These are phyloP conservation scores for Vollenhovia emeryi DNA, from an alignment of 1,140 invertebrate genomes.

Conservation along the genomic window DNA sequence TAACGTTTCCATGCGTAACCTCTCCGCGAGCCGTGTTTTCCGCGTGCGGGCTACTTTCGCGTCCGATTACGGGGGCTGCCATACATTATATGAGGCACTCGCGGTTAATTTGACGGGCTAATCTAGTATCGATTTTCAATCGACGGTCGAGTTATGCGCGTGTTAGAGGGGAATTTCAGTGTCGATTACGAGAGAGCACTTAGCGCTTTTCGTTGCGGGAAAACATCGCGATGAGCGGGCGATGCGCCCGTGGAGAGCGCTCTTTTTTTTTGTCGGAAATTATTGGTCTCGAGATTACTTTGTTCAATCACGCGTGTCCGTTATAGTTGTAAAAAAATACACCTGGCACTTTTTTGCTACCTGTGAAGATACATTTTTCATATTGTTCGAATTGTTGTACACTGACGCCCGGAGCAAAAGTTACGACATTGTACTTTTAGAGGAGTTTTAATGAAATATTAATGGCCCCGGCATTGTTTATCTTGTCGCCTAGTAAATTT, in stretches of 20 bases:
- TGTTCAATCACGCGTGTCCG: neutral
- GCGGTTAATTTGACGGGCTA: conserved; percentile 49
- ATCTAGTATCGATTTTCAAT: conserved; percentile 52
- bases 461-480: conserved; percentile 23
- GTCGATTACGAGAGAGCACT: neutral
- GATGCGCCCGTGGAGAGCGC: neutral
- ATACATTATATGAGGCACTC: conserved; percentile 19
- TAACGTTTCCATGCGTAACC: conserved; percentile 17
- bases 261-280: neutral
- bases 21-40: conserved; percentile 18
- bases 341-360: neutral
- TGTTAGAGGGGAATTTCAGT: conserved; percentile 20
- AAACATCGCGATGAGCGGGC: neutral
- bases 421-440: neutral
- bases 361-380: neutral
- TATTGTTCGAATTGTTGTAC: neutral
- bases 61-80: conserved; percentile 14
- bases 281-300: neutral
- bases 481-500: conserved; percentile 51
- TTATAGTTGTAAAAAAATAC: neutral
- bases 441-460: conserved; percentile 22
- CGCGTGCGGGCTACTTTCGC: conserved; percentile 21
- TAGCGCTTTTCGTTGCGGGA: neutral
- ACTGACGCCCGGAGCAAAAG: neutral
- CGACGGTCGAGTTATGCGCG: conserved; percentile 17